A percentile compares a stretch with the other conserved stretches of the same genome.
These are phyloP conservation scores for Corvus moneduloides DNA, from an alignment of 2,113 vertebrate species.

Conservation along the genomic window DNA sequence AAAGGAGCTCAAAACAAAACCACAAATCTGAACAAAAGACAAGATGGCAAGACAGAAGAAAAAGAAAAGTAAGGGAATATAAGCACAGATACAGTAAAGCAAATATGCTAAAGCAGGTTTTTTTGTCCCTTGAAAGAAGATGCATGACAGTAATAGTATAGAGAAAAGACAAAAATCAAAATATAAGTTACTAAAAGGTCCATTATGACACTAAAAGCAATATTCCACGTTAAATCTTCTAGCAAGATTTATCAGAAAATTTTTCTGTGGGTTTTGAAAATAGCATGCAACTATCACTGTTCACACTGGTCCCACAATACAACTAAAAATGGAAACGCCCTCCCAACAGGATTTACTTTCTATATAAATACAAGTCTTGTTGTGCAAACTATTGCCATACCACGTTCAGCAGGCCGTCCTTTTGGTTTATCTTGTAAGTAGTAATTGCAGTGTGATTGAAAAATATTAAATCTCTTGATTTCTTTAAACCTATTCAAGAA, in stretches of 20 bases:
- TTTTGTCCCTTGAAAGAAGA: neutral
- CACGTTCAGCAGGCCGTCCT: constrained; percentile 58
- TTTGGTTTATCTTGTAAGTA: constrained; percentile 79
- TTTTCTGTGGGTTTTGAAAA: neutral
- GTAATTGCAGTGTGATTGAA: constrained; percentile 80
- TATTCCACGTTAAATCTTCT: neutral
- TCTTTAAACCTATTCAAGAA: constrained; percentile 87
- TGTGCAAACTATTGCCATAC: constrained; percentile 15
- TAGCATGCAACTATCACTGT: neutral
- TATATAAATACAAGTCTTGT: neutral
- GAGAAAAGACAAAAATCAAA: neutral
- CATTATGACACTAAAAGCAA: neutral
- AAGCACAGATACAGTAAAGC: neutral
- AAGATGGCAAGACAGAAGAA: neutral
- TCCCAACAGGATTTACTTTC: neutral
- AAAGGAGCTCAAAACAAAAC: neutral
- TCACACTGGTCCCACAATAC: neutral
- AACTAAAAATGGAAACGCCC: neutral
- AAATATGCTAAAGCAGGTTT: neutral
- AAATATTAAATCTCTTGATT: constrained; percentile 70
- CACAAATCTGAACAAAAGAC: neutral
- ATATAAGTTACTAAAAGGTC: neutral
- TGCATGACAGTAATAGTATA: neutral
- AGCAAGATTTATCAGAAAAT: neutral
- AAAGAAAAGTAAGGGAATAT: neutral